Conservation (phyloP, 2,888 invertebrate species). For the Boloria selene region DNA sequence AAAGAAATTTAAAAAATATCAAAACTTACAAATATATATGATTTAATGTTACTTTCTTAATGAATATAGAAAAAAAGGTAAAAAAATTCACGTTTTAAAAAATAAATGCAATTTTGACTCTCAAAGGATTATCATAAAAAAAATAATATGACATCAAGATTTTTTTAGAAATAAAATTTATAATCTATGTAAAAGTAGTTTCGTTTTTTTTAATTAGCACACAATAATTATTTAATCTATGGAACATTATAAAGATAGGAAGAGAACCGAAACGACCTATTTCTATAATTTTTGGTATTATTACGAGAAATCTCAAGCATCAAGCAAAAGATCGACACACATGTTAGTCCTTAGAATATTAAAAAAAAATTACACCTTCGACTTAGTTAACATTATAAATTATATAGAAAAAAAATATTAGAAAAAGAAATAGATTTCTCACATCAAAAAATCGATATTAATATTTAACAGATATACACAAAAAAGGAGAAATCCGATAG, state of each 20-base stretch:
- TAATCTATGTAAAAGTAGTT: not conserved
- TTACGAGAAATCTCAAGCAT: slow-evolving; percentile 12
- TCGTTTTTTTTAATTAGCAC: slow-evolving; percentile 6
- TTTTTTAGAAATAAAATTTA: not conserved
- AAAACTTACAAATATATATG: too few relatives aligned
- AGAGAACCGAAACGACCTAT: not conserved
- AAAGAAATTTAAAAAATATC: slow-evolving; percentile 2
- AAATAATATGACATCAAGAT: not conserved
- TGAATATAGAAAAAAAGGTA: too few relatives aligned
- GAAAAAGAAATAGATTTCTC: not conserved
- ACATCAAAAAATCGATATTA: not conserved
- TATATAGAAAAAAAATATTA: slow-evolving; percentile 1
- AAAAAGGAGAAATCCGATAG: too few relatives aligned
- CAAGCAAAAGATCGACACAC: slow-evolving; percentile 16
- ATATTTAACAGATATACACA: too few relatives aligned
- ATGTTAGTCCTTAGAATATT: slow-evolving; percentile 14
- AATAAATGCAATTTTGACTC: not conserved
- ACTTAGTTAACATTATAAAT: not conserved
- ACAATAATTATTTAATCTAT: slow-evolving; percentile 1
- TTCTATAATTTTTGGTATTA: slow-evolving; percentile 19
- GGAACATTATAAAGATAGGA: not conserved
- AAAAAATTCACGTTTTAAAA: not conserved
- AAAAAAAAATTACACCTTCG: slow-evolving; percentile 17
- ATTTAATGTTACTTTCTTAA: too few relatives aligned
- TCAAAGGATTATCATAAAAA: not conserved